Evolutionary conservation across 2,888 invertebrate genomes (phyloP).

Genomic region (Leptopilina drosophilae): DNA sequence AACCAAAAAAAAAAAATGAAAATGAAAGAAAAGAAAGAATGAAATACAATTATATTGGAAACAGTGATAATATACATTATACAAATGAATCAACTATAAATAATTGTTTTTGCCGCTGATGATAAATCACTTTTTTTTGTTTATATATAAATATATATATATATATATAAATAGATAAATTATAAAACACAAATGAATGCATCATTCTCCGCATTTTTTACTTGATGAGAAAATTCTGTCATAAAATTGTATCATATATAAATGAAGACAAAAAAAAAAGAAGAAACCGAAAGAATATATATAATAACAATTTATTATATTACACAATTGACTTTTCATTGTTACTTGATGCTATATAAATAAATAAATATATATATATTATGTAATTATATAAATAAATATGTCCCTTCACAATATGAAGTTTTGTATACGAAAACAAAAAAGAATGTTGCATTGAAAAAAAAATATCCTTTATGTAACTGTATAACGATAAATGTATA

Average conservation of each 20-base stretch:
- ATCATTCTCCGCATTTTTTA: slow-evolving; percentile 57
- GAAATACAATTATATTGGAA: slow-evolving; percentile 57
- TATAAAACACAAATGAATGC: too few species aligned
- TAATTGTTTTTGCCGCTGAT: slow-evolving; percentile 63
- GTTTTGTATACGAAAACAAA: slow-evolving; percentile 34
- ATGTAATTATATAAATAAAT: neutral
- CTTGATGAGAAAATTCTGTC: slow-evolving; percentile 19
- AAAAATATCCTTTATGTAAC: neutral
- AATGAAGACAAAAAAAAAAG: neutral
- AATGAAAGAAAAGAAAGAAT: too few species aligned
- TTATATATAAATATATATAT: neutral
- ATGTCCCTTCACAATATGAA: slow-evolving; percentile 25
- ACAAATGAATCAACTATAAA: slow-evolving; percentile 42
- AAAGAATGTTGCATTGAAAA: neutral
- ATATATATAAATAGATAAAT: slow-evolving; percentile 44
- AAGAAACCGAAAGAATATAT: slow-evolving; percentile 21
- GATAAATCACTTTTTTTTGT: slow-evolving; percentile 41
- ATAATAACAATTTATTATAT: slow-evolving; percentile 23
- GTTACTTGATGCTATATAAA: slow-evolving; percentile 28
- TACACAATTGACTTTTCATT: slow-evolving; percentile 51
- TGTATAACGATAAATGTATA: too few species aligned
- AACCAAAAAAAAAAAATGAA: too few species aligned
- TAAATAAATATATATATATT: neutral
- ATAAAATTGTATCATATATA: slow-evolving; percentile 51
- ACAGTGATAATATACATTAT: slow-evolving; percentile 53